These are phyloP conservation scores for Poeciliopsis retropinna DNA, from an alignment of 2,113 vertebrate genomes.

Conservation along the genomic window DNA sequence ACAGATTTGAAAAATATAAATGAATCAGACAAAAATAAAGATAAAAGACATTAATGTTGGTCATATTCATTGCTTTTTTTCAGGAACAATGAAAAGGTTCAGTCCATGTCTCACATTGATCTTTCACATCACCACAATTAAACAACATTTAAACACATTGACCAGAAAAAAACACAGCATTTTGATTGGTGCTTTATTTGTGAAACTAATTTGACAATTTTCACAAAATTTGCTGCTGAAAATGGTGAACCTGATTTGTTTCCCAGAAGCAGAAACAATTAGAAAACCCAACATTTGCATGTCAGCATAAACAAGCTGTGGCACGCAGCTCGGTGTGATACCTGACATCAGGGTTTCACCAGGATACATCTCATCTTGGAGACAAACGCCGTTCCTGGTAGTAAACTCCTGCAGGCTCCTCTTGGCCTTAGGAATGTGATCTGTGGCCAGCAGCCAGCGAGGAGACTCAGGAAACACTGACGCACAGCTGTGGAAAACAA, in stretches of 20 bases:
- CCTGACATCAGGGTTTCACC: conserved; percentile 76
- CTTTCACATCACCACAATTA: neutral
- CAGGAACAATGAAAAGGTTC: neutral
- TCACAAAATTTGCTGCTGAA: neutral
- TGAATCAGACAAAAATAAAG: neutral
- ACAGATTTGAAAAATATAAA: neutral
- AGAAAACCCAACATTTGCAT: neutral
- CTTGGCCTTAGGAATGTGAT: conserved; percentile 80
- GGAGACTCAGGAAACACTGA: conserved; percentile 87
- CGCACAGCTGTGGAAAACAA: conserved; percentile 77
- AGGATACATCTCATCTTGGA: conserved; percentile 65
- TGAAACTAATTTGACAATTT: neutral
- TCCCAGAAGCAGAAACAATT: neutral
- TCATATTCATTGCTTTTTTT: too few relatives aligned
- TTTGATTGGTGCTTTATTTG: neutral
- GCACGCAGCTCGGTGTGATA: conserved; percentile 21
- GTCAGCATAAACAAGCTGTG: neutral
- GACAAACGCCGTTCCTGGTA: conserved; percentile 60
- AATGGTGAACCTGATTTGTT: neutral
- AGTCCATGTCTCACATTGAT: neutral
- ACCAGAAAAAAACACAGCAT: neutral
- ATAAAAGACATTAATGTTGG: neutral
- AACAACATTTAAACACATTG: too few relatives aligned
- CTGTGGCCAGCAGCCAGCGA: conserved; percentile 89
- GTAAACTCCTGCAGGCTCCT: conserved; percentile 79